Evolutionary conservation across 2,113 vertebrate genomes (phyloP), one percentile per base, ranked within the genome.

Genomic region (Nestor notabilis): DNA sequence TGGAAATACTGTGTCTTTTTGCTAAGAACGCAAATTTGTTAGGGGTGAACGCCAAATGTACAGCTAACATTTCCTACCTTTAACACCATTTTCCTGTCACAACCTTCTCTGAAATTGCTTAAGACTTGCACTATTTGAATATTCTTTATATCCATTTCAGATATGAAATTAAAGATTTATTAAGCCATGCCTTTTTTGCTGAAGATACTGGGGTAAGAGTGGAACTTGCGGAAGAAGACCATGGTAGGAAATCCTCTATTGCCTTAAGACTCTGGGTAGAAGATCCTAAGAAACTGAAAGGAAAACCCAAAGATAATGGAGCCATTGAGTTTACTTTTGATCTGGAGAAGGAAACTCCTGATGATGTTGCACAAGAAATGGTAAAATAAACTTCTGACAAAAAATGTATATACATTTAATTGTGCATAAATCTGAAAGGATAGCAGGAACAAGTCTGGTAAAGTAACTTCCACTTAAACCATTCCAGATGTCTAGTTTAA

Each of bases 281-380:
- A 97, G 99, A 99, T 97, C 98, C 99, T 87, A 99, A 99, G 98
- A 99, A 99, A 95, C 97, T 99, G 87, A 99, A 99, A 97, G 99
- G 99, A 93, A 99, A 99, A 95, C 99, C 99, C 98, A 99, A 99
- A 98, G 99, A 99, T 98, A 99, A 99, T 14, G 99, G 99, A 70
- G 99, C 99, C 97, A 99, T 99, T 92, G 99, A 99, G 96, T 99
- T 99, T 97, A 99, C 99, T 95, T 99, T 99, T 87, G 98, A 99
- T 97, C 96, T 99, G 96, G 98, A 98, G 96, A 99, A 98, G 82
- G 99, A 99, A 97, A 99, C 99, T 43, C 99, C 99, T 20, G 99
- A 99, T 35, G 99, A 99, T 66, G 99, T 99, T 74, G 99, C 99
- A n/a, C 99, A 99, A 97, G 99, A 99, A 98, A 99, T 99, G 99